These are phyloP conservation scores for Proctacanthus coquilletti DNA, from an alignment of 1,140 invertebrate genomes.

Conservation along the genomic window DNA sequence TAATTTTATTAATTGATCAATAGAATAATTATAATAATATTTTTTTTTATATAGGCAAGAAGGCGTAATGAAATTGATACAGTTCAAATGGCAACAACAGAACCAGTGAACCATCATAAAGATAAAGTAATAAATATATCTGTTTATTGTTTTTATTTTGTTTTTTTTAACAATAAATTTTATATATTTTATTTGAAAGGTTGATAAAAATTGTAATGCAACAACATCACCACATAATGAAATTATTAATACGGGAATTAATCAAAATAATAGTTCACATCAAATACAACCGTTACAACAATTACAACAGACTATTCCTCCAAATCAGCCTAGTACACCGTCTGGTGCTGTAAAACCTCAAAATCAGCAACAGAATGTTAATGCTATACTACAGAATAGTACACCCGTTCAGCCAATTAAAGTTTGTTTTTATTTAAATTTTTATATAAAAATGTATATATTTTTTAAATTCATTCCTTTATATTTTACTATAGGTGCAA, in stretches of 20 bases:
- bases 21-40: not conserved
- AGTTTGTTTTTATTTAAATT: no score
- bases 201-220: conserved; percentile 60
- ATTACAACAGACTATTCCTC: conserved; percentile 2
- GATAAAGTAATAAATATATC: conserved; percentile 16
- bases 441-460: no score
- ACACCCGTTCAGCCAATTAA: not conserved
- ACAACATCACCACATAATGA: conserved; percentile 29
- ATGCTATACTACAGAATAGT: no score
- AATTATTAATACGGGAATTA: conserved; percentile 10
- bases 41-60: conserved; percentile 9
- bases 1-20: not conserved
- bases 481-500: not conserved
- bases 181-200: conserved; percentile 10
- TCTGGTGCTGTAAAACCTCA: no score
- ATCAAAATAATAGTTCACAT: conserved; percentile 13
- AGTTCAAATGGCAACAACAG: conserved; percentile 21
- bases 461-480: conserved; percentile 1
- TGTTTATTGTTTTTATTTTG: not conserved
- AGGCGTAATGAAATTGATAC: conserved; percentile 23
- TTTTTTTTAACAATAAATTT: not conserved
- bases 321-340: no score
- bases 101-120: conserved; percentile 21
- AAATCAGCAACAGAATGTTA: no score
- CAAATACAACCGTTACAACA: not conserved